Percentiles rank a stretch among this genome's conserved stretches.
These are phyloP conservation scores for Salvelinus namaycush DNA, from an alignment of 2,113 vertebrate genomes.

Conservation along the genomic window DNA sequence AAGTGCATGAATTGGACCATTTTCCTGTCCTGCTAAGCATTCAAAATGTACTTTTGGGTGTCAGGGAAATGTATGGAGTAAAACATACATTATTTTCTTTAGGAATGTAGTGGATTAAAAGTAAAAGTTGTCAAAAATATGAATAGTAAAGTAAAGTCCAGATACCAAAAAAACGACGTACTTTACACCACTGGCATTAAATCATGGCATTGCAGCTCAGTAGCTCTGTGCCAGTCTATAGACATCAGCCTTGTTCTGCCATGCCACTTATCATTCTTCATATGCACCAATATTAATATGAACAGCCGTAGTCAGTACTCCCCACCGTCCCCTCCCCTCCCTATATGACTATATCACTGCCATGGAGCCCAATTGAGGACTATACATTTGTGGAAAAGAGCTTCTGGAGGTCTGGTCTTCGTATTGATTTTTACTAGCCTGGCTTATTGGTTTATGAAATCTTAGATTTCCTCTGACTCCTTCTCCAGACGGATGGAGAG, in stretches of 20 bases:
- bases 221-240: no score
- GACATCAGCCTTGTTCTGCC: background rate
- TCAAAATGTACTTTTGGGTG: no score
- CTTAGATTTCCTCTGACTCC: slow-evolving; percentile 54
- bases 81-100: no score
- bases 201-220: background rate
- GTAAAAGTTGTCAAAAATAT: no score
- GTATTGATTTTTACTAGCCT: slow-evolving; percentile 55
- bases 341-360: slow-evolving; percentile 14
- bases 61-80: no score
- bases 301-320: slow-evolving; percentile 17
- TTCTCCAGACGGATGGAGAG: slow-evolving; percentile 19
- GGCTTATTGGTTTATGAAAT: slow-evolving; percentile 65
- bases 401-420: slow-evolving; percentile 25
- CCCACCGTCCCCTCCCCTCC: slow-evolving; percentile 19
- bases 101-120: no score
- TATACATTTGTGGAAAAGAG: slow-evolving; percentile 52
- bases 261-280: slow-evolving; percentile 19
- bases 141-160: no score
- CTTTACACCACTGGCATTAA: no score
- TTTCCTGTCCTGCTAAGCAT: no score
- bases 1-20: no score
- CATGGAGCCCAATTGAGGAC: slow-evolving; percentile 38
- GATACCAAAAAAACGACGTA: no score
- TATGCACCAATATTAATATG: slow-evolving; percentile 31